phyloP scores from a whole-genome alignment of 2,113 vertebrate species.

The Zapus hudsonius region DNA sequence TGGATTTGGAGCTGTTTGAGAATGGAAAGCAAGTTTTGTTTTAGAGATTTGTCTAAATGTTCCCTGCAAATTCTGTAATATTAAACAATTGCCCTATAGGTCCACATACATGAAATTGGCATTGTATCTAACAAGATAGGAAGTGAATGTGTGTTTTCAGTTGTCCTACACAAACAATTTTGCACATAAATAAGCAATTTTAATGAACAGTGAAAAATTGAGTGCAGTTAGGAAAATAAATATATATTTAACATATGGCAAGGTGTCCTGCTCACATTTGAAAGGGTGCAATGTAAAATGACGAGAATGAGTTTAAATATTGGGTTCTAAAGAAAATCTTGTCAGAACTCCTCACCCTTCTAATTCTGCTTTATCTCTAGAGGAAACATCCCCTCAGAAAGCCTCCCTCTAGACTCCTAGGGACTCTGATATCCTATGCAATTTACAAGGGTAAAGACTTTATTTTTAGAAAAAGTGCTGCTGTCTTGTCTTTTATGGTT shows the following conservation, averaged over 20 bases:
- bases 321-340: constrained; percentile 26
- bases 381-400: background rate
- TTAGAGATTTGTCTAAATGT: constrained; percentile 13
- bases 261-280: constrained; percentile 38
- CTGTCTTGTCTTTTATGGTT: background rate
- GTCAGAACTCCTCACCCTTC: background rate
- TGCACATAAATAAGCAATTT: constrained; percentile 46
- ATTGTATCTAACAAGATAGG: background rate
- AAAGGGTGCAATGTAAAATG: constrained; percentile 4
- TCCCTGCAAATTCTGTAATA: constrained; percentile 30
- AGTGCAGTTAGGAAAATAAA: background rate
- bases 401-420: background rate
- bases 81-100: background rate
- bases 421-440: background rate
- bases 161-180: constrained; percentile 32
- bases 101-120: background rate
- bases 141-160: constrained; percentile 53
- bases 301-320: constrained; percentile 32
- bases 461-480: background rate
- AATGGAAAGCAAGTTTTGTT: constrained; percentile 53
- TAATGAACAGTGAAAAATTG: background rate
- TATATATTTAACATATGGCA: constrained; percentile 9
- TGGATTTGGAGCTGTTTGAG: constrained; percentile 1
- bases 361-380: background rate
- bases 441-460: background rate